phyloP scores from a whole-genome alignment of 2,113 vertebrate genomes.

The Cisticola juncidis region DNA sequence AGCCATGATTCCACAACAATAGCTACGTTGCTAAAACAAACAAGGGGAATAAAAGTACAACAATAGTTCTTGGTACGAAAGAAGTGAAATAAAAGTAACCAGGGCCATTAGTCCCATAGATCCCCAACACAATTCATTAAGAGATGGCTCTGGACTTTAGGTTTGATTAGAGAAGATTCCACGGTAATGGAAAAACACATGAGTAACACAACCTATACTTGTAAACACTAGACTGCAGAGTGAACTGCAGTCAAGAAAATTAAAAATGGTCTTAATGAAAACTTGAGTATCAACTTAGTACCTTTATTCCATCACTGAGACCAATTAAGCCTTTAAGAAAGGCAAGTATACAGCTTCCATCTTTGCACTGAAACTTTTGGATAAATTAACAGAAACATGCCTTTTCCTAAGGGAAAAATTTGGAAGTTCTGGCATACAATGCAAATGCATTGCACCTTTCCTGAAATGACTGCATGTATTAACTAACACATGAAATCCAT shows the following conservation, averaged over 20 bases:
- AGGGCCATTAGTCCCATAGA: neutral
- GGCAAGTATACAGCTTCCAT: neutral
- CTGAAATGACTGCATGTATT: neutral
- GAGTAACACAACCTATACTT: neutral
- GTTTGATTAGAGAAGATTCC: neutral
- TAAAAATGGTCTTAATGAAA: neutral
- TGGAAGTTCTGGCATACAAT: neutral
- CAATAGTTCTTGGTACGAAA: neutral
- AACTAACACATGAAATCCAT: neutral
- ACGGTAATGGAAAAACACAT: neutral
- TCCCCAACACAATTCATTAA: fast-evolving
- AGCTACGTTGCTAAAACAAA: neutral
- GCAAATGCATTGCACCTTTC: neutral
- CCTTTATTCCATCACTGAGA: neutral
- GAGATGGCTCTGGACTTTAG: neutral
- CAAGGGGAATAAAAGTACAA: fast-evolving
- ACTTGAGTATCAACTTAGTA: neutral
- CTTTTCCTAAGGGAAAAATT: neutral
- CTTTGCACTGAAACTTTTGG: neutral
- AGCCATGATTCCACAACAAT: neutral
- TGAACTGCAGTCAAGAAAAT: neutral
- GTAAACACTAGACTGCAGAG: neutral
- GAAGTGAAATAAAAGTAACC: neutral
- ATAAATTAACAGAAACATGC: neutral
- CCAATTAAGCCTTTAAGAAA: neutral